Evolutionary conservation across 2,113 vertebrate species (phyloP).

Genomic region (Coptodon rendalli): DNA sequence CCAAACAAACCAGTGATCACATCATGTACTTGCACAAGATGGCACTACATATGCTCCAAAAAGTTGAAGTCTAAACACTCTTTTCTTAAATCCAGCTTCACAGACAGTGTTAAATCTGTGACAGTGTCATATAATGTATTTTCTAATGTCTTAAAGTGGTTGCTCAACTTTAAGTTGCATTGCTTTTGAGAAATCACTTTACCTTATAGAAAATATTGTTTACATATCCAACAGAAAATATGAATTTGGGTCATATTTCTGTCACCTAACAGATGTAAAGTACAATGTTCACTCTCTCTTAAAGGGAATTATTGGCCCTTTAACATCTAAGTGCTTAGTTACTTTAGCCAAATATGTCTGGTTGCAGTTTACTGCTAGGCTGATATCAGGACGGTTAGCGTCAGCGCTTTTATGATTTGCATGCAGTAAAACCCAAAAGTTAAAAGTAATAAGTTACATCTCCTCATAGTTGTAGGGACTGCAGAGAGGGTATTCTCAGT

Average conservation of each 20-base stretch:
- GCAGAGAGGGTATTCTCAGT: not conserved
- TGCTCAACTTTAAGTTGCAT: not conserved
- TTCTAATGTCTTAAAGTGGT: not conserved
- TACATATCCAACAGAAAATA: not conserved
- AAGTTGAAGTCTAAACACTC: not conserved
- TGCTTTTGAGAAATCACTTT: not conserved
- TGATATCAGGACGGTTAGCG: not conserved
- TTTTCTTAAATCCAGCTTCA: not conserved
- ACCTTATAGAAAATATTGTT: not conserved
- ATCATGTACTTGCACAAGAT: not conserved
- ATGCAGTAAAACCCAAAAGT: not conserved
- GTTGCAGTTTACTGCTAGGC: not conserved
- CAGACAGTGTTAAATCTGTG: not conserved
- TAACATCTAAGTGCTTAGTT: not conserved
- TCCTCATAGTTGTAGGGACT: not conserved
- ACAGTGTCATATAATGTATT: not conserved
- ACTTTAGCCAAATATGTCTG: not conserved
- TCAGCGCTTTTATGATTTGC: not conserved
- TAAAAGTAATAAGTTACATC: not conserved
- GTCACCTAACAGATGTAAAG: not conserved
- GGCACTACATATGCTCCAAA: not conserved
- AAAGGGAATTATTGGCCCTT: not conserved
- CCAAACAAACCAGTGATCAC: not conserved
- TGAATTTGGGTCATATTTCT: not conserved
- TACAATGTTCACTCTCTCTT: not conserved